These are phyloP conservation scores for Enteromius mattozi DNA, from an alignment of 2,797 vertebrate species.

Conservation along the genomic window DNA sequence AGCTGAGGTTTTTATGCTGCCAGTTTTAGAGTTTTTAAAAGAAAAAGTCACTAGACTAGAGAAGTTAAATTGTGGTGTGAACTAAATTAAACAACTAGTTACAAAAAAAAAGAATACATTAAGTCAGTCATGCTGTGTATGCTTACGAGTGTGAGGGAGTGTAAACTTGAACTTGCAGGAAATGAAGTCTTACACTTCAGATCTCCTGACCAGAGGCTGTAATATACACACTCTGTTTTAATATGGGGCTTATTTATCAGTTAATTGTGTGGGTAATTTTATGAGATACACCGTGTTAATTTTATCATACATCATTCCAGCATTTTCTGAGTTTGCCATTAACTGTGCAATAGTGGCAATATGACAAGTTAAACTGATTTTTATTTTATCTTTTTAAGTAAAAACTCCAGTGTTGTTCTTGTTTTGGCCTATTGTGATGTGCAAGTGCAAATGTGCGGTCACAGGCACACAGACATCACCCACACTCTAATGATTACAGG, in stretches of 20 bases:
- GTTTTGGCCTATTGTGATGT: slow-evolving; percentile 3
- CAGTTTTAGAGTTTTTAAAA: not conserved
- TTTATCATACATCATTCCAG: not conserved
- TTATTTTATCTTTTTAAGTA: not conserved
- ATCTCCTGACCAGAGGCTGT: slow-evolving; percentile 18
- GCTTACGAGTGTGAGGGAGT: not conserved
- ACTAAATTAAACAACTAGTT: slow-evolving; percentile 11
- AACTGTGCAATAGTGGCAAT: not conserved
- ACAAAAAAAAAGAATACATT: not conserved
- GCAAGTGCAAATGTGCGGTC: not conserved
- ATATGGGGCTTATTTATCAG: slow-evolving; percentile 16
- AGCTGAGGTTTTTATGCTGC: not conserved
- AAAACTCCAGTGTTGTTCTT: not conserved
- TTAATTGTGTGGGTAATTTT: slow-evolving; percentile 30
- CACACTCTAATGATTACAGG: slow-evolving; percentile 22
- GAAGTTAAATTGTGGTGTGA: slow-evolving; percentile 1
- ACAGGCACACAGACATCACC: slow-evolving; percentile 12
- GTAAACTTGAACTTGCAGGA: slow-evolving; percentile 26
- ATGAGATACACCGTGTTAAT: not conserved
- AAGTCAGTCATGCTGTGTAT: slow-evolving; percentile 17
- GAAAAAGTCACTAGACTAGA: not conserved
- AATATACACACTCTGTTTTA: slow-evolving; percentile 11
- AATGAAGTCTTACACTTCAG: slow-evolving; percentile 13
- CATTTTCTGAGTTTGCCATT: not conserved
- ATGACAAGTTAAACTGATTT: not conserved